Percentiles rank a stretch among this genome's conserved stretches.
Evolutionary conservation across 2,113 vertebrate species (phyloP).

Genomic region (Sorex fumeus): DNA sequence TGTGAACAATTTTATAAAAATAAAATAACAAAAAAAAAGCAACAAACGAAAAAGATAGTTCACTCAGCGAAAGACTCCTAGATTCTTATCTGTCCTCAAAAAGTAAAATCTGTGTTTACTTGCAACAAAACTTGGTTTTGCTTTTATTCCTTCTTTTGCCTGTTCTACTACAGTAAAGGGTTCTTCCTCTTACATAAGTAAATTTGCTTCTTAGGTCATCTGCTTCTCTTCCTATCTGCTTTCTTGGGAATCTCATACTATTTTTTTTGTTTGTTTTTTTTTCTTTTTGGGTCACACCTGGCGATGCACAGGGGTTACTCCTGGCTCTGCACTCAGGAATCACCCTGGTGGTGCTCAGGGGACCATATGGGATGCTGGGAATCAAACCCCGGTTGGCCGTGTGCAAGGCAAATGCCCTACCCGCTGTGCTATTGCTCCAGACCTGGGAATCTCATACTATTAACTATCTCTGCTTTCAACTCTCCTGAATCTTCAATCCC

Average conservation of each 20-base stretch:
- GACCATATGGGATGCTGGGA: no score
- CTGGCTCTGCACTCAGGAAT: no score
- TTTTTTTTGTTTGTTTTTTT: not conserved
- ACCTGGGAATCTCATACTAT: not conserved
- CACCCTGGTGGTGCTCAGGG: not conserved
- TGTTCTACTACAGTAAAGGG: not conserved
- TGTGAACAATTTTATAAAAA: no score
- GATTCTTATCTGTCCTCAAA: constrained; percentile 1
- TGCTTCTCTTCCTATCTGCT: constrained; percentile 23
- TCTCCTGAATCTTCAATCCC: not conserved
- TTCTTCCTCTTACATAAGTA: not conserved
- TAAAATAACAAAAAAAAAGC: no score
- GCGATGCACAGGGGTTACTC: no score
- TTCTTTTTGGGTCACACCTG: no score
- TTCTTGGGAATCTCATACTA: constrained; percentile 9
- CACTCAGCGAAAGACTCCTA: constrained; percentile 19
- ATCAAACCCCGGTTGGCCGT: no score
- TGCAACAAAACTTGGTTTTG: not conserved
- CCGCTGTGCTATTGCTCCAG: no score
- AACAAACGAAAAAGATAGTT: no score
- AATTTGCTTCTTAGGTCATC: constrained; percentile 25
- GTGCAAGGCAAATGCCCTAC: no score
- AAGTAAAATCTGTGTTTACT: not conserved
- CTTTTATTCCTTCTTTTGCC: constrained; percentile 24
- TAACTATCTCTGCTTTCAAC: constrained; percentile 18